These are phyloP conservation scores for Trisateles emortualis DNA, from an alignment of 2,888 invertebrate species.

Conservation along the genomic window DNA sequence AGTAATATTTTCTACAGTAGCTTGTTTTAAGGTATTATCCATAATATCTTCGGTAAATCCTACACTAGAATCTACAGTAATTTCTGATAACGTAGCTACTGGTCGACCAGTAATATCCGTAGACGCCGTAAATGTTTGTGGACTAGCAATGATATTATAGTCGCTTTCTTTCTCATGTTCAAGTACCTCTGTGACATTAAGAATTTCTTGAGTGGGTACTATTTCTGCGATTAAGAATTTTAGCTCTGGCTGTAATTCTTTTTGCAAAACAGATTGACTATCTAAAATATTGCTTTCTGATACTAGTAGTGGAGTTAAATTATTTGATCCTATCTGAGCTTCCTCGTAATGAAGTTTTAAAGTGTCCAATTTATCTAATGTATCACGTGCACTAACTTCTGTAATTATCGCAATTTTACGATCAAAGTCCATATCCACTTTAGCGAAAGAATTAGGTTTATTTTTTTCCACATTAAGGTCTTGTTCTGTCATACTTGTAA, in stretches of 20 bases:
- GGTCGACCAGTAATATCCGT: slow-evolving; percentile 78
- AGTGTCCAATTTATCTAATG: slow-evolving; percentile 59
- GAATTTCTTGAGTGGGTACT: slow-evolving; percentile 57
- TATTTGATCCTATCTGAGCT: slow-evolving; percentile 66
- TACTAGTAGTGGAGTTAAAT: slow-evolving; percentile 68
- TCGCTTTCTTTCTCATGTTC: slow-evolving; percentile 75
- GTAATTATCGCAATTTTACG: slow-evolving; percentile 83
- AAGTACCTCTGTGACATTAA: slow-evolving; percentile 70
- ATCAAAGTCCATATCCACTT: slow-evolving; percentile 79
- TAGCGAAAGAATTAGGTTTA: slow-evolving; percentile 81
- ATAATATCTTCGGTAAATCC: slow-evolving; percentile 54
- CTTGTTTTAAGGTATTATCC: slow-evolving; percentile 63
- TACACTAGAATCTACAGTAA: slow-evolving; percentile 73
- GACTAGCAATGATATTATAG: slow-evolving; percentile 40
- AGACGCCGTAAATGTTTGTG: slow-evolving; percentile 67
- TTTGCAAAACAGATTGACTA: slow-evolving; percentile 67
- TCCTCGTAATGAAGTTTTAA: slow-evolving; percentile 63
- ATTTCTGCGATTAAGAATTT: slow-evolving; percentile 66
- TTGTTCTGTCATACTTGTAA: slow-evolving; percentile 82
- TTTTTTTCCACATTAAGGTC: slow-evolving; percentile 66
- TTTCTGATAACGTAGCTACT: slow-evolving; percentile 84
- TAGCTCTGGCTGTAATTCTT: slow-evolving; percentile 52
- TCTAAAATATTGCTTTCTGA: slow-evolving; percentile 78
- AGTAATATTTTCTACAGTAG: slow-evolving; percentile 82
- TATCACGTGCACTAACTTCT: slow-evolving; percentile 73